phyloP scores from a whole-genome alignment of 2,888 invertebrate genomes.

The Penaeus monodon region DNA sequence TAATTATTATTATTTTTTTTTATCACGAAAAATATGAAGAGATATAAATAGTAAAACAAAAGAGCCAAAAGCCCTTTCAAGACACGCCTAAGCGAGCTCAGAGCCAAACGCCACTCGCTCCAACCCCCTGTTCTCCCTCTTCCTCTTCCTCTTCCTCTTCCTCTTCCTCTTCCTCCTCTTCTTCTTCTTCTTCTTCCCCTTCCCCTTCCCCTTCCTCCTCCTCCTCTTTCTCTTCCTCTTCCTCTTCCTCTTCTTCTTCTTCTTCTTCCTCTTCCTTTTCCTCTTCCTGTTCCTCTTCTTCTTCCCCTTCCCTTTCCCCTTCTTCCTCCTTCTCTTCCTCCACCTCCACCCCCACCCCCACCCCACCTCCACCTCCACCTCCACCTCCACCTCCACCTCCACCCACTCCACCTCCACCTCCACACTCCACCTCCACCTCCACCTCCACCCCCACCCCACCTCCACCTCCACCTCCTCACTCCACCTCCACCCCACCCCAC shows the following conservation, averaged over 20 bases:
- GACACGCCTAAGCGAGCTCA: too few relatives aligned
- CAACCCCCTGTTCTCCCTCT: neutral
- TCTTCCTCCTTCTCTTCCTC: neutral
- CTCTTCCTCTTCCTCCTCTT: neutral
- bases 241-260: neutral
- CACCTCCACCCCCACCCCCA: neutral
- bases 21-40: too few relatives aligned
- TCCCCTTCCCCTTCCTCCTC: neutral
- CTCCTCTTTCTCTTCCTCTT: neutral
- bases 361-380: too few relatives aligned
- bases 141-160: neutral
- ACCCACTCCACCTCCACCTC: too few relatives aligned
- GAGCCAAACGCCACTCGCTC: neutral
- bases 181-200: too few relatives aligned
- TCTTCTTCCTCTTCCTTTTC: neutral
- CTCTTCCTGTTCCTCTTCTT: neutral
- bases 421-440: too few relatives aligned
- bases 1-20: too few relatives aligned
- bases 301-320: neutral
- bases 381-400: too few relatives aligned
- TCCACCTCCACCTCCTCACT: neutral
- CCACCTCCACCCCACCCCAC: neutral
- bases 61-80: too few relatives aligned
- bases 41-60: too few relatives aligned
- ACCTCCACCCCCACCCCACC: too few relatives aligned